phyloP scores from a whole-genome alignment of 2,888 invertebrate genomes.

The Nemotelus nigrinus region DNA sequence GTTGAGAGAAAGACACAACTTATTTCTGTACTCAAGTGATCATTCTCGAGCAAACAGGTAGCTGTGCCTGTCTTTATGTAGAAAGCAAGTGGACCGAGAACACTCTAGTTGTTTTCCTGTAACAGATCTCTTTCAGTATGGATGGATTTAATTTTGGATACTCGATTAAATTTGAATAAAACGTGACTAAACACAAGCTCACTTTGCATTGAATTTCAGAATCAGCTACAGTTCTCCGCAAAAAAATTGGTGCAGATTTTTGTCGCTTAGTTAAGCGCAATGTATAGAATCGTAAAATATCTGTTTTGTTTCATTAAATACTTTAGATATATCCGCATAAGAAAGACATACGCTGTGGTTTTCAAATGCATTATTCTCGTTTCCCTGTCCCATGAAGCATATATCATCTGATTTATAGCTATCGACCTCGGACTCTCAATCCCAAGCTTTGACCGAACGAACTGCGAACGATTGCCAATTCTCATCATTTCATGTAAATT shows the following conservation, averaged over 20 bases:
- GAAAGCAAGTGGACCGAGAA: no score
- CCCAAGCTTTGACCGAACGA: neutral
- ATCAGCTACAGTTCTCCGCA: slow-evolving; percentile 35
- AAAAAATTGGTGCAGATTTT: neutral
- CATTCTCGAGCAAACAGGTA: no score
- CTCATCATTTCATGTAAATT: slow-evolving; percentile 47
- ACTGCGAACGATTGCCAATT: slow-evolving; percentile 19
- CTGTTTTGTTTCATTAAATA: neutral
- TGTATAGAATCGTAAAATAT: neutral
- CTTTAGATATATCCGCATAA: neutral
- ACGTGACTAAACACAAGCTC: slow-evolving; percentile 46
- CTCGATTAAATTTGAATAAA: slow-evolving; percentile 48
- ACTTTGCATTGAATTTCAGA: slow-evolving; percentile 21
- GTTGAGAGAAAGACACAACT: no score
- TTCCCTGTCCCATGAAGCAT: slow-evolving; percentile 40
- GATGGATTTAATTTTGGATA: slow-evolving; percentile 46
- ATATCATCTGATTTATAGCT: slow-evolving; percentile 41
- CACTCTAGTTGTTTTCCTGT: no score
- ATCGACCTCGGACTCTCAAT: neutral
- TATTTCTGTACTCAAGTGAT: no score
- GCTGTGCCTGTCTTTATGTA: no score
- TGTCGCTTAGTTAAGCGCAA: neutral
- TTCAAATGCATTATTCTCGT: slow-evolving; percentile 10
- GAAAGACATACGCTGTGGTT: neutral
- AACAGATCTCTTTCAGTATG: slow-evolving; percentile 17